A percentile compares a stretch with the other conserved stretches of the same genome.
Conservation (phyloP, 2,888 invertebrate genomes). For the Electrophaes corylata region DNA sequence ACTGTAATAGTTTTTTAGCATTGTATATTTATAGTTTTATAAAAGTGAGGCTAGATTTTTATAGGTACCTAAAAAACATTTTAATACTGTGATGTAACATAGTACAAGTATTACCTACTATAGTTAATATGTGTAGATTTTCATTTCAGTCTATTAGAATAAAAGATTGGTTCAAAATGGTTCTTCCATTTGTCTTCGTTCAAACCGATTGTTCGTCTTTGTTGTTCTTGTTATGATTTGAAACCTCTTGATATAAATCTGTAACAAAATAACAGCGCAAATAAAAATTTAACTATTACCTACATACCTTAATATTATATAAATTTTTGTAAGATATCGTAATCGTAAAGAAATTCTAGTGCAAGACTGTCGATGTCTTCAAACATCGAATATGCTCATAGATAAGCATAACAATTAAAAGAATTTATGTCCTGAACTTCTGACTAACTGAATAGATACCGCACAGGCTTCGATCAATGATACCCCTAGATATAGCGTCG, state of each 20-base stretch:
- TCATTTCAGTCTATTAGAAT: neutral
- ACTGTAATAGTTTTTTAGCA: too few species aligned
- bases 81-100: too few species aligned
- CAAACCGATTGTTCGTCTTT: neutral
- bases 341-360: neutral
- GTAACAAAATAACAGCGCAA: slow-evolving; percentile 38
- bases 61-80: too few species aligned
- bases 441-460: too few species aligned
- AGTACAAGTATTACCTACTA: too few species aligned
- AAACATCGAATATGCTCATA: neutral
- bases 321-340: neutral
- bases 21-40: too few species aligned
- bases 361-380: neutral
- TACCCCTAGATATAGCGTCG: too few species aligned
- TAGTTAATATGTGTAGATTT: too few species aligned
- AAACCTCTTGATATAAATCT: slow-evolving; percentile 50
- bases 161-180: neutral
- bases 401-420: too few species aligned
- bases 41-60: too few species aligned
- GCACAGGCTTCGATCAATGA: too few species aligned
- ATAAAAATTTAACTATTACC: neutral
- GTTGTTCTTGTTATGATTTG: slow-evolving; percentile 29
- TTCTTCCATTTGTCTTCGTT: neutral
- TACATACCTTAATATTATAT: neutral
- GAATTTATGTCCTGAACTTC: neutral